Conservation (phyloP, 2,888 invertebrate species). For the Caenorhabditis imperialis region DNA sequence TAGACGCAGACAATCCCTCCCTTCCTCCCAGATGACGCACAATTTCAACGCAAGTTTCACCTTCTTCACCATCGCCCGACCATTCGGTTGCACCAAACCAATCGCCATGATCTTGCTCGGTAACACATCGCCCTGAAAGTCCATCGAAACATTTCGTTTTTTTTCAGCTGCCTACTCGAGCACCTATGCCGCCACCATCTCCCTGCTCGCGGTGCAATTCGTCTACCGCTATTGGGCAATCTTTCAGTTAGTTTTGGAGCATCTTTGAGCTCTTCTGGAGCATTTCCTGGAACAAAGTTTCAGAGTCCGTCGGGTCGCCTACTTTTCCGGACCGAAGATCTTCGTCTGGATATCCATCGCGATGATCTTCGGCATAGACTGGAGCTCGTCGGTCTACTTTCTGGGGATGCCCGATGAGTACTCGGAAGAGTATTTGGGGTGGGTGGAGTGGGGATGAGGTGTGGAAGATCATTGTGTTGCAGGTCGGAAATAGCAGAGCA, state of each 20-base stretch:
- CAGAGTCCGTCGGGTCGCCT: conserved; percentile 23
- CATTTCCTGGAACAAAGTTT: neutral
- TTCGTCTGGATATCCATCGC: conserved; percentile 31
- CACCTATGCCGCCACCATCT: conserved; percentile 49
- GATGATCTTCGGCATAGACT: conserved; percentile 41
- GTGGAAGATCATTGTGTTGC: too few relatives aligned
- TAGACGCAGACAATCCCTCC: neutral
- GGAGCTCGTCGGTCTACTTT: conserved; percentile 47
- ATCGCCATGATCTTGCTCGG: conserved; percentile 33
- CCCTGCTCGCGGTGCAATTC: conserved; percentile 40
- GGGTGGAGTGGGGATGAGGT: too few relatives aligned
- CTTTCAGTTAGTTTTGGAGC: conserved; percentile 32
- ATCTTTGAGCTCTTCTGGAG: neutral
- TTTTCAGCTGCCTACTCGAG: conserved; percentile 45
- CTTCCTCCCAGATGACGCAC: conserved; percentile 40
- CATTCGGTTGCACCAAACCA: conserved; percentile 36
- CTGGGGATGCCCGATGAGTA: conserved; percentile 34
- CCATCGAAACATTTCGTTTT: neutral
- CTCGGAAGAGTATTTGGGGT: conserved; percentile 43
- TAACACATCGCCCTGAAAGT: conserved; percentile 12
- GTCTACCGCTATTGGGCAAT: conserved; percentile 42
- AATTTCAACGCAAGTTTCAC: conserved; percentile 47
- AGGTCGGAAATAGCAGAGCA: conserved; percentile 28
- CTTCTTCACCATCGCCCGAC: conserved; percentile 40
- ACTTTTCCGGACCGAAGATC: conserved; percentile 31